A percentile compares a stretch with the other conserved stretches of the same genome.
Evolutionary conservation across 2,113 vertebrate species (phyloP).

Genomic region (Channa argus): DNA sequence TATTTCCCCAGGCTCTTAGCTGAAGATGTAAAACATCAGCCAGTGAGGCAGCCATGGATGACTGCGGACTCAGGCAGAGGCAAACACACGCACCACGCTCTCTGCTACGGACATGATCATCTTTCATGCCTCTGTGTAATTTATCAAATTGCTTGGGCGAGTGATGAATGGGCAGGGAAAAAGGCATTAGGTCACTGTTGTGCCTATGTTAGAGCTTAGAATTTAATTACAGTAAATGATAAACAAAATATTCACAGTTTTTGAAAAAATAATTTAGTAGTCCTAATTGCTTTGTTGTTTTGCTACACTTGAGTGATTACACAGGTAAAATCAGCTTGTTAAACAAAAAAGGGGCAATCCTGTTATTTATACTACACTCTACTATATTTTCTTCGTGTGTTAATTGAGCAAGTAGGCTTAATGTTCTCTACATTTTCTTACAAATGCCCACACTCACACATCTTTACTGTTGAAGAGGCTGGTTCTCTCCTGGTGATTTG

Average conservation of each 20-base stretch:
- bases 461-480: conserved; percentile 57
- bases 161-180: conserved; percentile 70
- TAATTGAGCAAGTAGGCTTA: conserved; percentile 60
- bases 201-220: conserved; percentile 57
- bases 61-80: conserved; percentile 64
- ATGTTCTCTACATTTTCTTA: conserved; percentile 57
- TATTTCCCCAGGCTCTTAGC: conserved; percentile 83
- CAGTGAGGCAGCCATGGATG: conserved; percentile 76
- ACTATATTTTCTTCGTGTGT: conserved; percentile 39
- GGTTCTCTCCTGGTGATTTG: conserved; percentile 69
- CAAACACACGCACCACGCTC: conserved; percentile 48
- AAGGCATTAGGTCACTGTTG: conserved; percentile 58
- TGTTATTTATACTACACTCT: conserved; percentile 50
- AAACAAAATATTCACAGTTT: conserved; percentile 69
- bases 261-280: conserved; percentile 57
- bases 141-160: conserved; percentile 78
- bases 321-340: conserved; percentile 62
- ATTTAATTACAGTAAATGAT: conserved; percentile 72
- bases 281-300: conserved; percentile 70
- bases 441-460: conserved; percentile 58
- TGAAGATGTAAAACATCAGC: conserved; percentile 82
- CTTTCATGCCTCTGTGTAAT: conserved; percentile 77
- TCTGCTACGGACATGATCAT: conserved; percentile 68
- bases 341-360: conserved; percentile 58
- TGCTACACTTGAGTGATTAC: conserved; percentile 56